phyloP scores from a whole-genome alignment of 2,888 invertebrate genomes.

The Carcina quercana region DNA sequence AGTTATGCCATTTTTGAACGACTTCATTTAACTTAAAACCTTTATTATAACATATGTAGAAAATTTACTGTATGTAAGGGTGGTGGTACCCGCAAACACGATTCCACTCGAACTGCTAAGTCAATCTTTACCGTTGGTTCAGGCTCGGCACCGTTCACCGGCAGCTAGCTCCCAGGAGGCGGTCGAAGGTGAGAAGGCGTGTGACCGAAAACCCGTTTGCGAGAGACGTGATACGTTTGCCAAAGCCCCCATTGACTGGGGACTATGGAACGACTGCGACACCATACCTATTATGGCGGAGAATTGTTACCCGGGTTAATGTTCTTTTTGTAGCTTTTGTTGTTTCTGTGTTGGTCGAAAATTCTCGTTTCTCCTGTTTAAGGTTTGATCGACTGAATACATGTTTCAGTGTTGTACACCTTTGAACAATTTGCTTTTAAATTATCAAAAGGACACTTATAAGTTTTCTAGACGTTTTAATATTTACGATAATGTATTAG shows the following conservation, averaged over 20 bases:
- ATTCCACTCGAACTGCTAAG: slow-evolving; percentile 10
- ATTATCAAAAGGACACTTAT: too few species aligned
- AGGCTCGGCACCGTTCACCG: slow-evolving; percentile 4
- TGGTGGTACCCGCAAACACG: slow-evolving; percentile 6
- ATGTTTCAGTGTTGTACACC: too few species aligned
- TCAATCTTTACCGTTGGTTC: slow-evolving; percentile 15
- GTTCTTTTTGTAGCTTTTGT: not conserved
- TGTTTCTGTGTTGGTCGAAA: too few species aligned
- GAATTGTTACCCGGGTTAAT: not conserved
- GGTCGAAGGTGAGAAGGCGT: slow-evolving; percentile 32
- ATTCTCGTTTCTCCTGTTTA: too few species aligned
- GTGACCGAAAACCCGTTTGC: slow-evolving; percentile 45
- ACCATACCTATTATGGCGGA: slow-evolving; percentile 6
- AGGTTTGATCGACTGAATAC: too few species aligned
- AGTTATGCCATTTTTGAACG: too few species aligned
- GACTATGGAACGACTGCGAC: slow-evolving; percentile 12
- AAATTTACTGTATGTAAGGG: too few species aligned
- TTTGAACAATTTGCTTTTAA: too few species aligned
- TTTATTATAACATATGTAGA: too few species aligned
- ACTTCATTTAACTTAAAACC: too few species aligned
- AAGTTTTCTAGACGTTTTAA: too few species aligned
- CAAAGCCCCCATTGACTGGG: slow-evolving; percentile 31
- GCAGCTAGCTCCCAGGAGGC: slow-evolving; percentile 27
- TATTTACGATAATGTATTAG: too few species aligned
- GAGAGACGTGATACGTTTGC: slow-evolving; percentile 46